Conservation (phyloP, 2,888 invertebrate species). For the Callimorpha dominula region DNA sequence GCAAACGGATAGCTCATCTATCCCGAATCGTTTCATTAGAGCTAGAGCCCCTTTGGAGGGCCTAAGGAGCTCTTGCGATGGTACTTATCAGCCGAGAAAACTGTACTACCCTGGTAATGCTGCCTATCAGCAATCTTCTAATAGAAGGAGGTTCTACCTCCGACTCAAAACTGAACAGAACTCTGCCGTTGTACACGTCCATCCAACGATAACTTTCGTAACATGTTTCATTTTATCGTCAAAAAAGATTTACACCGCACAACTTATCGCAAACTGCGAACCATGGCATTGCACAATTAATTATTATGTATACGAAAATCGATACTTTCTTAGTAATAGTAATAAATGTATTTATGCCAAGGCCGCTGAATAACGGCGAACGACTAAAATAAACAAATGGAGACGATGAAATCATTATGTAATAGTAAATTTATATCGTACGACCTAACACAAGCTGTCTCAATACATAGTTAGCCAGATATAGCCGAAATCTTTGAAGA, state of each 20-base stretch:
- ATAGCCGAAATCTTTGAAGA: no score
- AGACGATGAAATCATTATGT: slow-evolving; percentile 22
- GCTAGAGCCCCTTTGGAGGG: no score
- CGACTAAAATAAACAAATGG: slow-evolving; percentile 37
- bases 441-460: neutral
- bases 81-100: no score
- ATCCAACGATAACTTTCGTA: neutral
- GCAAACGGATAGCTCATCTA: no score
- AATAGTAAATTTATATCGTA: slow-evolving; percentile 18
- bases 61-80: no score
- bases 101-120: no score
- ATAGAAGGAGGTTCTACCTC: no score
- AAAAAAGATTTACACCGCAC: slow-evolving; percentile 19
- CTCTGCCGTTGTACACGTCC: neutral
- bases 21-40: no score
- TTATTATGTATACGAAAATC: slow-evolving; percentile 36
- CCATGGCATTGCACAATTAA: slow-evolving; percentile 38
- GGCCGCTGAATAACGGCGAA: slow-evolving; percentile 44
- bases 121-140: no score
- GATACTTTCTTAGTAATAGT: slow-evolving; percentile 41
- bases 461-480: no score
- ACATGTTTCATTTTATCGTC: neutral
- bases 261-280: slow-evolving; percentile 25
- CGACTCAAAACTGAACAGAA: no score
- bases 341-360: slow-evolving; percentile 52